Percentiles rank a stretch among this genome's conserved stretches.
These are phyloP conservation scores for Emesis castigata DNA, from an alignment of 2,888 invertebrate genomes.

Conservation along the genomic window DNA sequence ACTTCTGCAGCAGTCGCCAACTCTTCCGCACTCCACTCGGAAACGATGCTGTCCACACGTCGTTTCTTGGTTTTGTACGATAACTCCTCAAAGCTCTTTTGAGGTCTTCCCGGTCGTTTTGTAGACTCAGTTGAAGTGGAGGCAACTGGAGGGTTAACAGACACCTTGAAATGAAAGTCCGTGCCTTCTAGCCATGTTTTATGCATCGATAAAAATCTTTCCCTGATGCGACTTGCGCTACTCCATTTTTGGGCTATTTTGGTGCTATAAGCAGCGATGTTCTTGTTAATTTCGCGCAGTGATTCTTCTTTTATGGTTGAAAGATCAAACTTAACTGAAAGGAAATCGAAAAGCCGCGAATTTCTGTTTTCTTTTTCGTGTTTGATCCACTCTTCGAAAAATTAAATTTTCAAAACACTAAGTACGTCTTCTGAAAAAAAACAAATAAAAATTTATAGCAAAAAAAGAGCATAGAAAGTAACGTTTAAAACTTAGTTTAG, in stretches of 20 bases:
- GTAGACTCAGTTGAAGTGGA: not conserved
- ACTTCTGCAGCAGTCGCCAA: too few relatives aligned
- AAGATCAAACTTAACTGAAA: not conserved
- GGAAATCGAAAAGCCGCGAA: not conserved
- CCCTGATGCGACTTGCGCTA: not conserved
- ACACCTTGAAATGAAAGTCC: not conserved
- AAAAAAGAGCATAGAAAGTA: not conserved
- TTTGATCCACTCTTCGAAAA: too few relatives aligned
- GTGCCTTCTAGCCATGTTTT: not conserved
- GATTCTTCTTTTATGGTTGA: not conserved
- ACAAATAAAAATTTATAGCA: not conserved
- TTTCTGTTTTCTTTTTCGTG: not conserved
- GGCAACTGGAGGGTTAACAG: not conserved
- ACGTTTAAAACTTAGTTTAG: not conserved
- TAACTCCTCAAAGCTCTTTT: not conserved
- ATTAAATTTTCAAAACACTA: too few relatives aligned
- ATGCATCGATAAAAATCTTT: not conserved
- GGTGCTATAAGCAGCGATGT: not conserved
- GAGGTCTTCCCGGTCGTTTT: not conserved
- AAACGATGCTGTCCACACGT: not conserved
- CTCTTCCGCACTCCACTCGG: too few relatives aligned
- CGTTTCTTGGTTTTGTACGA: not conserved
- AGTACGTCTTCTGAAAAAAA: not conserved
- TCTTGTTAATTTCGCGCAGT: slow-evolving; percentile 4
- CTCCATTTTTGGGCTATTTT: not conserved